Percentiles rank a stretch among this genome's conserved stretches.
Conservation (phyloP, 2,797 vertebrate species). For the Atherinosoma microstoma region DNA sequence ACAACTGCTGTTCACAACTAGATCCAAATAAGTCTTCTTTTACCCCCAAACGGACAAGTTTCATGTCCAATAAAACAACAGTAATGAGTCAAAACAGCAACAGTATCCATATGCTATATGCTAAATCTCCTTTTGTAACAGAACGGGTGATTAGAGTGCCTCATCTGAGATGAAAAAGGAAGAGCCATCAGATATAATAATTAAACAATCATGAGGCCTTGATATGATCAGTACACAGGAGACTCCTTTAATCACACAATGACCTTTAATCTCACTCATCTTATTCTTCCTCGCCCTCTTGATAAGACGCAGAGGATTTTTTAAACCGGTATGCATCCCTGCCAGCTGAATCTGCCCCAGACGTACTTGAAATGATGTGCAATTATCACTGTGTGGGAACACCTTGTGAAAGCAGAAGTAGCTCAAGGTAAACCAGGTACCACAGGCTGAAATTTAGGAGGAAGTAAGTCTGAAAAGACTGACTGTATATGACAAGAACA, state of each 20-base stretch:
- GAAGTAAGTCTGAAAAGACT: not conserved
- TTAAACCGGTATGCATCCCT: not conserved
- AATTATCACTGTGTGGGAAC: not conserved
- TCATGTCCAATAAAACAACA: slow-evolving; percentile 20
- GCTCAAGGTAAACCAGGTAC: not conserved
- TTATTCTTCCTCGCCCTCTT: slow-evolving; percentile 17
- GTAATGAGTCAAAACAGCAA: slow-evolving; percentile 17
- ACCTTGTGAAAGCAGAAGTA: not conserved
- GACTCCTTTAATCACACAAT: slow-evolving; percentile 57
- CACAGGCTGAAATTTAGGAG: not conserved
- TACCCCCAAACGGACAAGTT: slow-evolving; percentile 30
- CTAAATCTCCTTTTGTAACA: slow-evolving; percentile 12
- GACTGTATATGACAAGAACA: not conserved
- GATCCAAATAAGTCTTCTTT: slow-evolving; percentile 39
- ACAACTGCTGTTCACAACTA: slow-evolving; percentile 45
- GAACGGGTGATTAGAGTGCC: slow-evolving; percentile 10
- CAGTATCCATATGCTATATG: not conserved
- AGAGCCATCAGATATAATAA: slow-evolving; percentile 48
- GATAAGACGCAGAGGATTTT: not conserved
- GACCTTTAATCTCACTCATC: slow-evolving; percentile 46
- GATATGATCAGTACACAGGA: slow-evolving; percentile 56
- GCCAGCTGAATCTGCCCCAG: not conserved
- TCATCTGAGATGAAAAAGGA: slow-evolving; percentile 31
- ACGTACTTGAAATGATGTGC: not conserved
- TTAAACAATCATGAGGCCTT: slow-evolving; percentile 49